phyloP scores from a whole-genome alignment of 2,888 invertebrate genomes.

The Drosophila prostipennis region DNA sequence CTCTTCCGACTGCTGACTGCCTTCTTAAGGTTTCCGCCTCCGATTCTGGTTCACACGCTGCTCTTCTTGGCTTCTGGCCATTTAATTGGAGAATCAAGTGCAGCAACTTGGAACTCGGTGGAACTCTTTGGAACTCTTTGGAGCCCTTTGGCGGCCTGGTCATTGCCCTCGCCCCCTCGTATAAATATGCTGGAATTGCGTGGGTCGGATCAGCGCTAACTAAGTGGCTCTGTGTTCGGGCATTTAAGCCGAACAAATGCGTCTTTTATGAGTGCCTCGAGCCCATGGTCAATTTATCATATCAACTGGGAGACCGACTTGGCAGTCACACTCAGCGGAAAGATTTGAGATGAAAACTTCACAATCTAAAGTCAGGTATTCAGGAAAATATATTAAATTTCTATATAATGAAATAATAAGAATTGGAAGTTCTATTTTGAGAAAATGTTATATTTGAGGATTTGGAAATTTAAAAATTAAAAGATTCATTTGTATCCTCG shows the following conservation, averaged over 20 bases:
- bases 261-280: constrained; percentile 48
- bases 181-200: constrained; percentile 40
- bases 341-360: too few species aligned
- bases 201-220: constrained; percentile 75
- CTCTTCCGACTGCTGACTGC: constrained; percentile 32
- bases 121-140: not conserved
- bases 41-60: constrained; percentile 49
- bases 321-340: not conserved
- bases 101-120: constrained; percentile 16
- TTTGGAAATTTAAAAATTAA: too few species aligned
- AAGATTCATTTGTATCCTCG: too few species aligned
- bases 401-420: too few species aligned
- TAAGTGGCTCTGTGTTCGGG: constrained; percentile 61
- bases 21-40: constrained; percentile 54
- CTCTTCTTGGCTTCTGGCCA: constrained; percentile 40
- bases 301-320: constrained; percentile 21
- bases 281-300: constrained; percentile 76
- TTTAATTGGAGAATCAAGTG: constrained; percentile 72
- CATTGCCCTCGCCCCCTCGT: constrained; percentile 64
- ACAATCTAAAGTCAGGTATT: too few species aligned
- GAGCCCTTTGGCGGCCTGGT: constrained; percentile 64
- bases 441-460: too few species aligned
- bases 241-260: constrained; percentile 67
- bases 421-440: too few species aligned
- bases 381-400: too few species aligned